Evolutionary conservation across 2,797 vertebrate species (phyloP), one percentile per base, ranked within the genome.

Genomic region (Danio kyathit): DNA sequence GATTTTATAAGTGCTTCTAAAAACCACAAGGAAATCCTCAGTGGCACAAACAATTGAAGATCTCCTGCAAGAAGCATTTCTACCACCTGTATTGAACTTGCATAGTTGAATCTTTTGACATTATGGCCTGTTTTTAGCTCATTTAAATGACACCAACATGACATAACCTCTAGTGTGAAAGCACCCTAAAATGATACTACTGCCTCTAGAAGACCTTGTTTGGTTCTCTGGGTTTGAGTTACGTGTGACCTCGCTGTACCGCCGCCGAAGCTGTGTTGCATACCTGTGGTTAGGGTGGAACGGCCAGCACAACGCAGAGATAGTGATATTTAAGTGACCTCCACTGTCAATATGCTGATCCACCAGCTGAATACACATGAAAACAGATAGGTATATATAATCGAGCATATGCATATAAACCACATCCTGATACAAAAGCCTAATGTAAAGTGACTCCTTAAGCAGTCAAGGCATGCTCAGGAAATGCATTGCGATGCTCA

Each of bases 291-390:
- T 84, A 86, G 67, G 81, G 70, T 66, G 81, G 56, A 78, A 71
- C 82, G 6, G 60, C 60, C 78, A 70, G 80, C 76, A 67, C 76
- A 59, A 78, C 52, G 9, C 19, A 66, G 74, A 51, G 54, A 79
- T 21, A 46, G 57, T 86, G 87, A 88, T 87, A 86, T 88, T 87
- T 85, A 80, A 82, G 77, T 87, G 85, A 87, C 85, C 86, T 84
- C 76, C 76, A 79, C 83, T 81, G 83, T 88, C 85, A 88, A 81
- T 88, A 83, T 63, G 76, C 71, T 83, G 85, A 88, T 84, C 60
- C 19, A 57, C 72, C 89, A 87, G 86, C 87, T 87, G 87, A 79
- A 82, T 41, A 54, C 40, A 49, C 64, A 79, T 44, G 65, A 76
- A 71, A 63, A 64, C 16, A 78, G 64, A 74, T 56, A 81, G 41